Evolutionary conservation across 2,113 vertebrate genomes (phyloP).

Genomic region (Hypocryptadius cinnamomeus): DNA sequence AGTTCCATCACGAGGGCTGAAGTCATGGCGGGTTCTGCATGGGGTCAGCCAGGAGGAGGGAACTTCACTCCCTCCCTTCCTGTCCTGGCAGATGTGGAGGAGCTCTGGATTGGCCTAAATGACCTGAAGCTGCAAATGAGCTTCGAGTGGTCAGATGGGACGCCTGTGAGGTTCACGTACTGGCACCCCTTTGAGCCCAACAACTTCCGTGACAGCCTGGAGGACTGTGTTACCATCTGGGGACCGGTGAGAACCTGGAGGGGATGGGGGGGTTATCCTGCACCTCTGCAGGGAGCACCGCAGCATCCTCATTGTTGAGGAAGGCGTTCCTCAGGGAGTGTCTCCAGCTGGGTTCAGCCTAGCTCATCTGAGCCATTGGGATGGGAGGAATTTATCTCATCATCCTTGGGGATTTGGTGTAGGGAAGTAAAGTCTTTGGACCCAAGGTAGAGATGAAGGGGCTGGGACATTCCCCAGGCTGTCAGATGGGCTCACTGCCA

Average conservation of each 20-base stretch:
- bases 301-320: neutral
- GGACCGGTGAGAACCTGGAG: conserved; percentile 81
- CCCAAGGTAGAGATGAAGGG: neutral
- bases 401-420: neutral
- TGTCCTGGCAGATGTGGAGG: conserved; percentile 80
- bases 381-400: neutral
- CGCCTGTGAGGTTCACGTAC: conserved; percentile 87
- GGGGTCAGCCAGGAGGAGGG: neutral
- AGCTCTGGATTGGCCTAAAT: conserved; percentile 95
- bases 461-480: neutral
- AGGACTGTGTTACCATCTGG: conserved; percentile 96
- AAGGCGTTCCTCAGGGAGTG: neutral
- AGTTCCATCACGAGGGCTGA: fast-evolving
- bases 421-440: neutral
- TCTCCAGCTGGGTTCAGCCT: neutral
- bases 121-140: conserved; percentile 94
- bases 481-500: neutral
- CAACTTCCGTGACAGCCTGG: conserved; percentile 90
- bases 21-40: neutral
- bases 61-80: neutral
- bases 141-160: conserved; percentile 95
- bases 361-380: neutral
- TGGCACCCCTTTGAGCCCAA: conserved; percentile 98
- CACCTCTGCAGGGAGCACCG: neutral
- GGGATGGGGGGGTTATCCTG: neutral